Conservation (phyloP, 2,797 vertebrate genomes). For the Hydrolagus colliei region DNA sequence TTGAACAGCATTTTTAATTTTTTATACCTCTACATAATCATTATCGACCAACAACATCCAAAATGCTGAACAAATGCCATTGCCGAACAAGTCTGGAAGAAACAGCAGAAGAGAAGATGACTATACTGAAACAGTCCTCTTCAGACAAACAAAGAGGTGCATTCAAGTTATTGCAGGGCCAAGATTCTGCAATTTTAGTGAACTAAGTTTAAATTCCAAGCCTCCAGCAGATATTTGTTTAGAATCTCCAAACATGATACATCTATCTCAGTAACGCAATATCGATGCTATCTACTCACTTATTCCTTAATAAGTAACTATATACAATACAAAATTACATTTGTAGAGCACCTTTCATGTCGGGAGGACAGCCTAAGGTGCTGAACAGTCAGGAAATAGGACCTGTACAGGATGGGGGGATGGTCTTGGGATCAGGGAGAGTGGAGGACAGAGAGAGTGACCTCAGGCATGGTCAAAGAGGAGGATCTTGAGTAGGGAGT, state of each 20-base stretch:
- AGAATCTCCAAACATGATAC: not conserved
- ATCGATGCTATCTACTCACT: not conserved
- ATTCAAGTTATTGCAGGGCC: not conserved
- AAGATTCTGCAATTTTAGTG: not conserved
- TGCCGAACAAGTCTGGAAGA: not conserved
- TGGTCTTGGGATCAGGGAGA: too few relatives aligned
- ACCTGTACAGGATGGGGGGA: too few relatives aligned
- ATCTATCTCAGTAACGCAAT: not conserved
- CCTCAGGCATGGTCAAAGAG: too few relatives aligned
- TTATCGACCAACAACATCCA: not conserved
- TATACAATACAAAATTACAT: too few relatives aligned
- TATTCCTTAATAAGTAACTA: too few relatives aligned
- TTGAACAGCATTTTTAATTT: not conserved
- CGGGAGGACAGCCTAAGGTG: too few relatives aligned
- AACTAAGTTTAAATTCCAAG: not conserved
- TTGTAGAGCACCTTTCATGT: too few relatives aligned
- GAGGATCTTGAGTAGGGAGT: too few relatives aligned
- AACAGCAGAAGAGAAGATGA: not conserved
- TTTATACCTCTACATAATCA: not conserved
- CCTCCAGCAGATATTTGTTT: not conserved
- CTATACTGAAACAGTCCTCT: not conserved
- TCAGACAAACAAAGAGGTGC: not conserved
- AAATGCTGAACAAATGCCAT: not conserved
- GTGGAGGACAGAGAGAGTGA: too few relatives aligned
- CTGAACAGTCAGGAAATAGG: too few relatives aligned